Evolutionary conservation across 1,140 invertebrate species (phyloP), one percentile per base, ranked within the genome.

Genomic region (Magallana ariakensis): DNA sequence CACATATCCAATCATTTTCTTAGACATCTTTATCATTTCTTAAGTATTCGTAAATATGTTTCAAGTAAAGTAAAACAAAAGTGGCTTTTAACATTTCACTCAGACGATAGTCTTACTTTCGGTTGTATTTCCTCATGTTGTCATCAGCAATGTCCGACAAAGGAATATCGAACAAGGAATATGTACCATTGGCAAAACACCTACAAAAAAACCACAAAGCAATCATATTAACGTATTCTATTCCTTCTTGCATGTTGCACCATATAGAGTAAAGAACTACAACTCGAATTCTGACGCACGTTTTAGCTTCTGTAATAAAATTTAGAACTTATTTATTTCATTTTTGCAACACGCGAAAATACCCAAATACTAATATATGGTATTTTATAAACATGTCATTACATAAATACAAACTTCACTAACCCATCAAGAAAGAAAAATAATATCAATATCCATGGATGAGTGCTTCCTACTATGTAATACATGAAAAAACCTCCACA

Each of bases 91-190:
- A 46, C 33, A 46, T 2, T 46, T 46, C 2, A 46, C 33, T 46
- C 33, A 5, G 33, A 46, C 33, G 5, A 46, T 4, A 46, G 33
- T 46, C 86, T 85, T 86, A 89, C 86, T 83, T 87, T 53, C 88
- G 60, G 53, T 89, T 84, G 57, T 89, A 84, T 46, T 85, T 88
- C 15, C 62, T 46, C 87, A 88, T 89, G 22, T 95, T 93, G 58
- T 92, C 88, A 75, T 95, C 94, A 26, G 92, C 90, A 33, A 95
- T 92, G 87, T 95, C 94, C 54, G 94, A 91, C 11, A 94, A 85
- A 22, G 93, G 89, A 75, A 95, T 90, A 53, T 92, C 94, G 84
- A 93, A 94, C 81, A 94, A 86, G 8, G 87, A 84, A 81, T 88
- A 92, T 22, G 90, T 85, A 19, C 89, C 89, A 83, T 85, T 87